Conservation (phyloP, 2,888 invertebrate species). For the Drosophila ezoana region DNA sequence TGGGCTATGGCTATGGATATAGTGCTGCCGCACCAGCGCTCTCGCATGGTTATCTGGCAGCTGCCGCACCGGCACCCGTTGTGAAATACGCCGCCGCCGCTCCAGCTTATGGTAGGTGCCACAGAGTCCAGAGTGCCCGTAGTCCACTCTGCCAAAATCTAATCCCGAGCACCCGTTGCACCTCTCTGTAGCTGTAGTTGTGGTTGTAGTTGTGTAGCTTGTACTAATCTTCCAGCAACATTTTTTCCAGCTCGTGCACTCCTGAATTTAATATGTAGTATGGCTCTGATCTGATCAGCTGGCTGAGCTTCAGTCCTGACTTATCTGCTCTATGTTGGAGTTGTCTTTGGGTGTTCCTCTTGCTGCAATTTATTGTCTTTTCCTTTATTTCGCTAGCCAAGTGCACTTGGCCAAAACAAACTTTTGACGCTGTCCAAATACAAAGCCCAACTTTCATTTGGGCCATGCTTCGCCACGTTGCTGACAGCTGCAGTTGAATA, state of each 20-base stretch:
- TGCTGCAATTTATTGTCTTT: slow-evolving; percentile 40
- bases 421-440: slow-evolving; percentile 40
- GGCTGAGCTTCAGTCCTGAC: background rate
- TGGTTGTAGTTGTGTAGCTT: slow-evolving; percentile 8
- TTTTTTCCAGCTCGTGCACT: slow-evolving; percentile 26
- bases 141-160: slow-evolving; percentile 9
- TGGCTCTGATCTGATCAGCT: slow-evolving; percentile 10
- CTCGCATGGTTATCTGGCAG: slow-evolving; percentile 65
- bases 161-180: slow-evolving; percentile 33
- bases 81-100: slow-evolving; percentile 78
- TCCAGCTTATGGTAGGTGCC: slow-evolving; percentile 81
- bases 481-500: background rate
- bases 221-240: slow-evolving; percentile 49
- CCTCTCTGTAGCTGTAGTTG: slow-evolving; percentile 11
- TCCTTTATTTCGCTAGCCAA: slow-evolving; percentile 37
- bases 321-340: background rate
- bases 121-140: background rate
- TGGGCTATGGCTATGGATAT: slow-evolving; percentile 60
- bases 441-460: slow-evolving; percentile 32
- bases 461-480: slow-evolving; percentile 23
- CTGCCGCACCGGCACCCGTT: slow-evolving; percentile 72
- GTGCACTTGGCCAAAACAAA: slow-evolving; percentile 67
- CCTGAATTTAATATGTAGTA: background rate
- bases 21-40: slow-evolving; percentile 57
- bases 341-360: background rate